Evolutionary conservation across 1,140 invertebrate genomes (phyloP).

Genomic region (Grapholita molesta): DNA sequence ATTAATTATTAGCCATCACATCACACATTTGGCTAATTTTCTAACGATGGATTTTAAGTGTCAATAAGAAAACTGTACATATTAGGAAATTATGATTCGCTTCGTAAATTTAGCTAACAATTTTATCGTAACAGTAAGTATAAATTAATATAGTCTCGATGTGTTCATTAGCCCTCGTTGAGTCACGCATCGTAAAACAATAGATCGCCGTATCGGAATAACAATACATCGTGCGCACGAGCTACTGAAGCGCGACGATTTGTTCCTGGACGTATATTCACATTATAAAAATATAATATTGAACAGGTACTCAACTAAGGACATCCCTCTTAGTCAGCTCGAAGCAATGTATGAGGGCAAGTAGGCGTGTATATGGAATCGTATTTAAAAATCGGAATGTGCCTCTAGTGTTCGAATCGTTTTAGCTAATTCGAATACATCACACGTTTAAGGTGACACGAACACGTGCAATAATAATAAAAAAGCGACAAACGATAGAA

Average conservation of each 20-base stretch:
- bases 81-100: no score
- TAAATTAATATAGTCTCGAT: constrained; percentile 12
- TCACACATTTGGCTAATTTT: no score
- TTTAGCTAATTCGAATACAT: not conserved
- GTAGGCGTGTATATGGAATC: no score
- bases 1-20: no score
- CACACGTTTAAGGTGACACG: not conserved
- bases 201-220: constrained; percentile 48
- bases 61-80: no score
- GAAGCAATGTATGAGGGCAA: not conserved
- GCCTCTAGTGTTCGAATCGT: not conserved
- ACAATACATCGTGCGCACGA: constrained; percentile 55
- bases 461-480: not conserved
- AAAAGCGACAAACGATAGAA: not conserved
- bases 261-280: not conserved
- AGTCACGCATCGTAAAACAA: constrained; percentile 60
- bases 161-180: constrained; percentile 39
- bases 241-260: constrained; percentile 17
- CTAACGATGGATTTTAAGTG: no score
- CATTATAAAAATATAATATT: not conserved
- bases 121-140: not conserved
- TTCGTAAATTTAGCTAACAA: no score
- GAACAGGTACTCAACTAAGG: not conserved
- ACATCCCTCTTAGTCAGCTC: not conserved
- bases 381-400: not conserved